phyloP scores from a whole-genome alignment of 2,888 invertebrate genomes.

The Pyrrhosoma nymphula region DNA sequence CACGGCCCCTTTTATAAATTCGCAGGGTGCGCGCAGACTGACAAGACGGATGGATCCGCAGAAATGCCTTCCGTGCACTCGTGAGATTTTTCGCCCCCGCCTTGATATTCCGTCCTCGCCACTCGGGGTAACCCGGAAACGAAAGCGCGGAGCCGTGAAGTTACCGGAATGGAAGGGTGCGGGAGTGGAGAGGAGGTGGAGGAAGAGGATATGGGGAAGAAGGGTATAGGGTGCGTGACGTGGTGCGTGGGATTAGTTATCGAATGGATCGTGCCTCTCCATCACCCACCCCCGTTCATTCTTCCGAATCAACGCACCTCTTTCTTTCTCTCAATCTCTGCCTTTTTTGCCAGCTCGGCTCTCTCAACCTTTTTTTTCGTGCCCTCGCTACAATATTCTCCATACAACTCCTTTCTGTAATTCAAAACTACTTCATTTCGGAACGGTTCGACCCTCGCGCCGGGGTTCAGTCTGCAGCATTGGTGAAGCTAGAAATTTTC shows the following conservation, averaged over 20 bases:
- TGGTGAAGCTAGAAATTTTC: no score
- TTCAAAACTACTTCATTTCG: no score
- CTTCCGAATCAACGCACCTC: neutral
- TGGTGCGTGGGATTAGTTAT: neutral
- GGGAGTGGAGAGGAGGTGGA: neutral
- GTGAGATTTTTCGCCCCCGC: neutral
- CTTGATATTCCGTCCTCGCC: constrained; percentile 16
- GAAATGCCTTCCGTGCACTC: constrained; percentile 32
- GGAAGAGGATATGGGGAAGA: neutral
- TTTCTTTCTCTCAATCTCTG: neutral
- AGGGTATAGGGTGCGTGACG: neutral
- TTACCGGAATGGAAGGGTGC: neutral
- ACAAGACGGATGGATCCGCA: constrained; percentile 26
- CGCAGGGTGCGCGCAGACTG: neutral
- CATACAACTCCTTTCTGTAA: no score
- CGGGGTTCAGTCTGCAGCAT: no score
- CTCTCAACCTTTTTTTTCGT: neutral
- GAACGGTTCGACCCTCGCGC: no score
- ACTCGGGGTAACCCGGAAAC: neutral
- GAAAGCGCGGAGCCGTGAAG: neutral
- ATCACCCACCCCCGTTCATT: neutral
- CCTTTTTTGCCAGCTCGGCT: neutral
- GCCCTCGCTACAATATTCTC: neutral
- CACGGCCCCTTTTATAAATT: neutral
- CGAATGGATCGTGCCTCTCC: neutral